phyloP scores from a whole-genome alignment of 2,113 vertebrate species.

The Trogon melanurus region DNA sequence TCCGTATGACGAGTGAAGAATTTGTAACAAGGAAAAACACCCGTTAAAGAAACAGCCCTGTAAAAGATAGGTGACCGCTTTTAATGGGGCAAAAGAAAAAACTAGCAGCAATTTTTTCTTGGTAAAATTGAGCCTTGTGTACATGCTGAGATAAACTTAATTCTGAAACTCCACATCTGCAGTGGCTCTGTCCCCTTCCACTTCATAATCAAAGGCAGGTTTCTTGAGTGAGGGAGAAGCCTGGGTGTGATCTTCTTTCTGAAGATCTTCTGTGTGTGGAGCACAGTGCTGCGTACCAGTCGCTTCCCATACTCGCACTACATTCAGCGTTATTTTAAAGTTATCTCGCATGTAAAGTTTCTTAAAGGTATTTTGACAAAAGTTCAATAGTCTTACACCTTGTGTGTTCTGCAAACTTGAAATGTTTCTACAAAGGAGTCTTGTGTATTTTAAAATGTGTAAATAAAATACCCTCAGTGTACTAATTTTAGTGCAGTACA shows the following conservation, averaged over 20 bases:
- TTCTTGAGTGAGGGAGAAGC: not conserved
- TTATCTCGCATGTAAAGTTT: not conserved
- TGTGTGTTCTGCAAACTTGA: not conserved
- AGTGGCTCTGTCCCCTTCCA: not conserved
- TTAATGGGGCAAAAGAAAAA: not conserved
- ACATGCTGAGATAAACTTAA: not conserved
- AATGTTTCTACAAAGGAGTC: not conserved
- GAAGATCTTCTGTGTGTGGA: not conserved
- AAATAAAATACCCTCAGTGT: not conserved
- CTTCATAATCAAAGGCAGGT: not conserved
- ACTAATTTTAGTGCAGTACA: not conserved
- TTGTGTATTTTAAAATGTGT: not conserved
- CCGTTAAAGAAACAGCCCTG: not conserved
- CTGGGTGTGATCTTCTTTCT: not conserved
- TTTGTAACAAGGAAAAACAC: not conserved
- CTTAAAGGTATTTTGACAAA: not conserved
- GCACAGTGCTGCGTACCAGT: not conserved
- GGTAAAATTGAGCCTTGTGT: not conserved
- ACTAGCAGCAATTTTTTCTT: not conserved
- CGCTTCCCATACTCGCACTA: accelerated
- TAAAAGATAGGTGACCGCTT: not conserved
- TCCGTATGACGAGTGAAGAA: not conserved
- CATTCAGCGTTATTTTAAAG: not conserved
- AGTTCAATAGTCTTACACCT: not conserved
- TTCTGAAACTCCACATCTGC: not conserved